Evolutionary conservation across 2,797 vertebrate genomes (phyloP).

Genomic region (Takifugu rubripes): DNA sequence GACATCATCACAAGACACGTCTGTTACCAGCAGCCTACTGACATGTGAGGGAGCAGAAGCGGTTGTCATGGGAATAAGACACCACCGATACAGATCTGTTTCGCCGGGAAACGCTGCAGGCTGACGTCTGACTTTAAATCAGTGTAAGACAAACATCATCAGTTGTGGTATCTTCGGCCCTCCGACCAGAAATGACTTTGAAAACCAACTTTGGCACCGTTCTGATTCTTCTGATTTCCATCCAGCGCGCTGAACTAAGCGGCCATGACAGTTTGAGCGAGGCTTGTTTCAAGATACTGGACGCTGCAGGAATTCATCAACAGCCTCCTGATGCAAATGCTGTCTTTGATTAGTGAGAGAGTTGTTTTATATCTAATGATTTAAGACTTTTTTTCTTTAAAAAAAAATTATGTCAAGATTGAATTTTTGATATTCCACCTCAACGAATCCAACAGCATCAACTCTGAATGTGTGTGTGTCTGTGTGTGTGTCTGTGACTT

Average conservation of each 20-base stretch:
- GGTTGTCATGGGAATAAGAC: slow-evolving; percentile 65
- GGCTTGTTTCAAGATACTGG: slow-evolving; percentile 52
- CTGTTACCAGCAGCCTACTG: slow-evolving; percentile 67
- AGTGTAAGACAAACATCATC: slow-evolving; percentile 2
- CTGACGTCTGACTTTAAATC: slow-evolving; percentile 15
- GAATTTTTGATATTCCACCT: slow-evolving; percentile 43
- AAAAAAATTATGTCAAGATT: too few relatives aligned
- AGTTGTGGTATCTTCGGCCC: neutral
- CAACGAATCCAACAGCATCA: slow-evolving; percentile 46
- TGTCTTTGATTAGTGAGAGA: too few relatives aligned
- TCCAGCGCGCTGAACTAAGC: slow-evolving; percentile 33
- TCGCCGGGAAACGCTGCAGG: neutral
- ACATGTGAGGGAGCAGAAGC: slow-evolving; percentile 60
- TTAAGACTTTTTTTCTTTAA: too few relatives aligned
- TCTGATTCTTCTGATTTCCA: slow-evolving; percentile 27
- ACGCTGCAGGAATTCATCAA: slow-evolving; percentile 10
- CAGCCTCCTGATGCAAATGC: too few relatives aligned
- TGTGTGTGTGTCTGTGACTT: slow-evolving; percentile 55
- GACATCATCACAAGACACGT: slow-evolving; percentile 65
- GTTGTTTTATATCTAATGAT: too few relatives aligned
- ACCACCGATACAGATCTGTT: slow-evolving; percentile 52
- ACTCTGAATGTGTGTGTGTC: too few relatives aligned
- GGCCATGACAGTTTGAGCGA: slow-evolving; percentile 51
- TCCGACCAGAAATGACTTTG: slow-evolving; percentile 16
- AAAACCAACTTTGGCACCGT: neutral